A percentile compares a stretch with the other conserved stretches of the same genome.
phyloP scores from a whole-genome alignment of 2,113 vertebrate genomes.

The Hyaena hyaena region DNA sequence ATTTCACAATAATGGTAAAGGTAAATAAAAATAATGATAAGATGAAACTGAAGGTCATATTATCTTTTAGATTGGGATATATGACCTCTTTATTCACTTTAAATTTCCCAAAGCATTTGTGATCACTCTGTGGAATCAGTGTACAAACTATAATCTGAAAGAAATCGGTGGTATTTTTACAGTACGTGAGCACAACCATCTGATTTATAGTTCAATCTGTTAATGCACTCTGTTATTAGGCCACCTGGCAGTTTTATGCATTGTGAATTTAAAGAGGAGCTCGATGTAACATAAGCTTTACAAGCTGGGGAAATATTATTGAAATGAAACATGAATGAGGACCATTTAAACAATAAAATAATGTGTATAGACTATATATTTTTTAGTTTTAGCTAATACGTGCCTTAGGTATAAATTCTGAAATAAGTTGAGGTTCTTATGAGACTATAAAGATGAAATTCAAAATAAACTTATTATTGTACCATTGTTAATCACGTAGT shows the following conservation, averaged over 20 bases:
- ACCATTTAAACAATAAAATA: slow-evolving; percentile 92
- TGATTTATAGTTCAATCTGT: slow-evolving; percentile 93
- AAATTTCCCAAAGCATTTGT: slow-evolving; percentile 81
- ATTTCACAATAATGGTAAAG: slow-evolving; percentile 43
- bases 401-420: slow-evolving; percentile 84
- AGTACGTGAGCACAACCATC: slow-evolving; percentile 87
- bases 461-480: slow-evolving; percentile 78
- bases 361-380: slow-evolving; percentile 88
- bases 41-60: slow-evolving; percentile 46
- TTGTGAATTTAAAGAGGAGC: slow-evolving; percentile 92
- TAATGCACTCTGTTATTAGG: slow-evolving; percentile 91
- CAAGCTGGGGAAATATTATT: slow-evolving; percentile 92
- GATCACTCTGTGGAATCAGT: slow-evolving; percentile 82
- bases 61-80: slow-evolving; percentile 65
- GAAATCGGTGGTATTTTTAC: slow-evolving; percentile 89
- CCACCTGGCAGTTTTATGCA: slow-evolving; percentile 93
- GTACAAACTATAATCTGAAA: slow-evolving; percentile 85
- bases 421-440: slow-evolving; percentile 83
- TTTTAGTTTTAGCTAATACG: slow-evolving; percentile 87
- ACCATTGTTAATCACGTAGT: slow-evolving; percentile 60
- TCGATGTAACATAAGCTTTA: slow-evolving; percentile 91
- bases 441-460: slow-evolving; percentile 75
- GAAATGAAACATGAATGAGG: slow-evolving; percentile 92
- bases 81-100: slow-evolving; percentile 69
- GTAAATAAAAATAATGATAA: slow-evolving; percentile 59